A percentile compares a stretch with the other conserved stretches of the same genome.
These are phyloP conservation scores for Muschampia plurimacula DNA, from an alignment of 2,888 invertebrate genomes.

Conservation along the genomic window DNA sequence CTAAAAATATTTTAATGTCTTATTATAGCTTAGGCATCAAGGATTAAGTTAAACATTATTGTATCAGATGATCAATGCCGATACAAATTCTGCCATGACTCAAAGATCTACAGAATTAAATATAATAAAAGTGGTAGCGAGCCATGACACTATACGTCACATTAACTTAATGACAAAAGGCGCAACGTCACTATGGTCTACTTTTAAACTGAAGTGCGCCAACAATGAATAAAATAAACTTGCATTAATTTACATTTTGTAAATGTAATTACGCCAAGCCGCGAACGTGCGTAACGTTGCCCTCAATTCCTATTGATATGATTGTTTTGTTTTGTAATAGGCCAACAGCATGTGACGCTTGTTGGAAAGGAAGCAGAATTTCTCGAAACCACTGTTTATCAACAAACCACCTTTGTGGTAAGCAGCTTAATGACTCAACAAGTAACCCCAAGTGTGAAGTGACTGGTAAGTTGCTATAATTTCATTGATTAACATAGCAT, in stretches of 20 bases:
- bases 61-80: too few relatives aligned
- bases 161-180: too few relatives aligned
- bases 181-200: not conserved
- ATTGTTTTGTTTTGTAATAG: slow-evolving; percentile 5
- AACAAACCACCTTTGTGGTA: slow-evolving; percentile 19
- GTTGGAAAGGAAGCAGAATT: slow-evolving; percentile 21
- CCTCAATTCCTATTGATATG: slow-evolving; percentile 25
- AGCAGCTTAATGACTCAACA: slow-evolving; percentile 10
- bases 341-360: not conserved
- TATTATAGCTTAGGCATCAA: too few relatives aligned
- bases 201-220: not conserved
- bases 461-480: too few relatives aligned
- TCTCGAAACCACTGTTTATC: slow-evolving; percentile 17
- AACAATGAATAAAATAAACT: not conserved
- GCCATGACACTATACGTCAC: not conserved
- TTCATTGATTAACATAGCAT: not conserved
- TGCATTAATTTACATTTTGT: not conserved
- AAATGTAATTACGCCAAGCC: not conserved
- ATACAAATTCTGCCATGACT: too few relatives aligned
- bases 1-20: too few relatives aligned
- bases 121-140: too few relatives aligned
- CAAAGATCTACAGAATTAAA: too few relatives aligned
- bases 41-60: too few relatives aligned
- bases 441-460: not conserved
- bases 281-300: slow-evolving; percentile 2